Evolutionary conservation across 2,888 invertebrate species (phyloP).

Genomic region (Mesorhabditis sp.): DNA sequence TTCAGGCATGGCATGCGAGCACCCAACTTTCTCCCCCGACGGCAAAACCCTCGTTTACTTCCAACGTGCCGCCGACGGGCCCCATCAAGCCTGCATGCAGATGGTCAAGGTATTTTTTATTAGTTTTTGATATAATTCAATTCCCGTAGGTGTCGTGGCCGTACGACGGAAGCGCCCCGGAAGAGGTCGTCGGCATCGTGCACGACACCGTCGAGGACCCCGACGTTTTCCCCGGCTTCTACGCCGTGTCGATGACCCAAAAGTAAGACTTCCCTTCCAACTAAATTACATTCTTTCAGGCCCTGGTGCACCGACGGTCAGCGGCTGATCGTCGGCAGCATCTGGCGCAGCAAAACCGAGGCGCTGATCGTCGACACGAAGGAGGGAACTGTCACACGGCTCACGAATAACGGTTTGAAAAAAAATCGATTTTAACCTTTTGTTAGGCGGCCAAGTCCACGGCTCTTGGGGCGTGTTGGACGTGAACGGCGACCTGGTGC

Average conservation of each 20-base stretch:
- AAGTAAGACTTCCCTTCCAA: not conserved
- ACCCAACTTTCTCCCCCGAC: conserved; percentile 40
- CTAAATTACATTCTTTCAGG: conserved; percentile 11
- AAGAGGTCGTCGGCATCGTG: conserved; percentile 33
- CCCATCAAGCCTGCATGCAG: conserved; percentile 43
- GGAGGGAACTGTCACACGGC: conserved; percentile 24
- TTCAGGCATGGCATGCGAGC: conserved; percentile 23
- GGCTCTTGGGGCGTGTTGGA: conserved; percentile 49
- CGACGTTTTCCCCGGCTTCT: conserved; percentile 25
- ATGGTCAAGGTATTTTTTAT: conserved; percentile 22
- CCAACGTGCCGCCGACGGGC: conserved; percentile 42
- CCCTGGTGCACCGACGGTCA: conserved; percentile 42
- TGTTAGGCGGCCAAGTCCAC: conserved; percentile 17
- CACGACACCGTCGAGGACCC: conserved; percentile 12
- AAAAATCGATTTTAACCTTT: no score
- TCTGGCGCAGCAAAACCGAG: conserved; percentile 46
- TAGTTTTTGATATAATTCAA: not conserved
- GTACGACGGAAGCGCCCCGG: conserved; percentile 15
- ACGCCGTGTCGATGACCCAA: conserved; percentile 12
- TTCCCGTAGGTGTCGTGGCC: conserved; percentile 30
- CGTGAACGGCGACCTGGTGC: conserved; percentile 36
- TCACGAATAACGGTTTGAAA: conserved; percentile 35
- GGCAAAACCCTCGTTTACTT: conserved; percentile 34
- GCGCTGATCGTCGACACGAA: conserved; percentile 35
- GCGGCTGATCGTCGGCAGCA: conserved; percentile 34